Percentiles rank a stretch among this genome's conserved stretches.
Conservation (phyloP, 2,113 vertebrate species). For the Dromaius novaehollandiae region DNA sequence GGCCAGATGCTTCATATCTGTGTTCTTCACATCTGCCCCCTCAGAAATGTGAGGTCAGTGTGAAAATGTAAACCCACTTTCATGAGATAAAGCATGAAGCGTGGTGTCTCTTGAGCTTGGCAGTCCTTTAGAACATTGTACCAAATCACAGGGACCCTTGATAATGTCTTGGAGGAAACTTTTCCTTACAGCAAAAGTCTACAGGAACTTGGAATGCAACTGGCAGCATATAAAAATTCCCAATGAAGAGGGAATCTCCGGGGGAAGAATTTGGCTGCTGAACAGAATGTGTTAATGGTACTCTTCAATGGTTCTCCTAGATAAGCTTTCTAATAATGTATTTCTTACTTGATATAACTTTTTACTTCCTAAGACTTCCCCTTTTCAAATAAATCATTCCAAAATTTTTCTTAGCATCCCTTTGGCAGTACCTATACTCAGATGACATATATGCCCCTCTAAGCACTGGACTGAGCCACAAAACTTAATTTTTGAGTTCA, state of each 20-base stretch:
- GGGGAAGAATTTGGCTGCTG: not conserved
- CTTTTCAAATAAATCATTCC: not conserved
- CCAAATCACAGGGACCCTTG: not conserved
- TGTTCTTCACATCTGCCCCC: rapidly evolving
- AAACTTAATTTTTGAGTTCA: not conserved
- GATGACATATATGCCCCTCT: not conserved
- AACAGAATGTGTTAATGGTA: not conserved
- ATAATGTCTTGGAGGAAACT: not conserved
- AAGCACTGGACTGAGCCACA: not conserved
- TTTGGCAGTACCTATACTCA: not conserved
- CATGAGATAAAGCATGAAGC: not conserved
- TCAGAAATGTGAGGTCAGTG: not conserved
- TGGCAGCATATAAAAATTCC: not conserved
- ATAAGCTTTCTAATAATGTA: not conserved
- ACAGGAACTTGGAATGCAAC: not conserved
- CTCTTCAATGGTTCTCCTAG: not conserved
- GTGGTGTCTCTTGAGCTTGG: not conserved
- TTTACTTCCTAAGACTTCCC: not conserved
- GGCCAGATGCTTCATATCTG: not conserved
- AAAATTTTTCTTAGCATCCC: not conserved
- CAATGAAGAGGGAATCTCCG: not conserved
- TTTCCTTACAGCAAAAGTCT: not conserved
- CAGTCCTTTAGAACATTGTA: not conserved
- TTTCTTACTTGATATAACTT: not conserved
- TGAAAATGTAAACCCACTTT: not conserved